Conservation (phyloP, 2,113 vertebrate genomes). For the Cranoglanis bouderius region DNA sequence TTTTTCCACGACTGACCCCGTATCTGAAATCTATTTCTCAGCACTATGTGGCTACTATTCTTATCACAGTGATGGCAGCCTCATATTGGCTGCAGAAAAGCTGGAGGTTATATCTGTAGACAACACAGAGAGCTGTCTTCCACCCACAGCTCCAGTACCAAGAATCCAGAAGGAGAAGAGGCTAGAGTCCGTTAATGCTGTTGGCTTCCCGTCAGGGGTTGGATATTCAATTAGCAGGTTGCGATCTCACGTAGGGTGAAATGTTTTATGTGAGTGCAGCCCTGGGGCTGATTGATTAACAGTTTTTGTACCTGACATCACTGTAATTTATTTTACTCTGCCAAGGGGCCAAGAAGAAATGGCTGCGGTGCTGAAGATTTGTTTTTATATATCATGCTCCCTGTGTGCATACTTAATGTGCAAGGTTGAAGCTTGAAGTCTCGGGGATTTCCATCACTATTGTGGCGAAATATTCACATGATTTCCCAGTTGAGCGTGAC, state of each 20-base stretch:
- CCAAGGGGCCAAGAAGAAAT: slow-evolving; percentile 15
- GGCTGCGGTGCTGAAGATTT: background rate
- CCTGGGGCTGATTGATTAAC: slow-evolving; percentile 47
- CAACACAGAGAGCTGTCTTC: slow-evolving; percentile 20
- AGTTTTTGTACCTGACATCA: slow-evolving; percentile 22
- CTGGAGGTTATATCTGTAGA: slow-evolving; percentile 37
- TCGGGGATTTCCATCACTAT: background rate
- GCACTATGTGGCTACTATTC: slow-evolving; percentile 48
- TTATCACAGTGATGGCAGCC: slow-evolving; percentile 34
- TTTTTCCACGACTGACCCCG: slow-evolving; percentile 47
- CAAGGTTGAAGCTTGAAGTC: background rate
- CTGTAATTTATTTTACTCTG: slow-evolving; percentile 37
- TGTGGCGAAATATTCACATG: background rate
- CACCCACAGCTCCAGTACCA: slow-evolving; percentile 35
- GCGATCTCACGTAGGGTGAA: slow-evolving; percentile 16
- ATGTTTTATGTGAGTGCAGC: slow-evolving; percentile 37
- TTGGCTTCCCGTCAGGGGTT: slow-evolving; percentile 47
- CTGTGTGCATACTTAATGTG: background rate
- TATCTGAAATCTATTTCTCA: slow-evolving; percentile 48
- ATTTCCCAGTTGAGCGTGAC: background rate
- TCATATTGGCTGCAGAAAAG: slow-evolving; percentile 29
- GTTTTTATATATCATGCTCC: background rate
- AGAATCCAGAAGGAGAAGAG: slow-evolving; percentile 25
- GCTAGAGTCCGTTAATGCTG: slow-evolving; percentile 34
- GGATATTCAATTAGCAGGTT: slow-evolving; percentile 55